phyloP scores from a whole-genome alignment of 35 echinoderm and acorn worm genomes.

The Hemicentrotus pulcherrimus region DNA sequence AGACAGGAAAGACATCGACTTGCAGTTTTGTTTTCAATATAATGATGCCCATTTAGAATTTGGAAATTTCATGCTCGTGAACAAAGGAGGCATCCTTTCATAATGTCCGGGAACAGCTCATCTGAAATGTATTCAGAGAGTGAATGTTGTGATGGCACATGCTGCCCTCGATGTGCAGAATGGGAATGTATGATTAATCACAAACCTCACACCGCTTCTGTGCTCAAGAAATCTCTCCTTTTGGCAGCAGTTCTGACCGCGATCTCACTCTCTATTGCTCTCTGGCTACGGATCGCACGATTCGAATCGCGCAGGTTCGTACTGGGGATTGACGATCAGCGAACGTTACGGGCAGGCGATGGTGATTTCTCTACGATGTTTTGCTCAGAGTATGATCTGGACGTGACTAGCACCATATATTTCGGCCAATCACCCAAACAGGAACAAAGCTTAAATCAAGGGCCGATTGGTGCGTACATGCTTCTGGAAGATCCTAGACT shows the following conservation, averaged over 20 bases:
- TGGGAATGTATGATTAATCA: too few species aligned
- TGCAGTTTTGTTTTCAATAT: too few species aligned
- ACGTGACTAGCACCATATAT: not conserved
- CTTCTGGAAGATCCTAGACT: not conserved
- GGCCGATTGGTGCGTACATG: not conserved
- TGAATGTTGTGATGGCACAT: not conserved
- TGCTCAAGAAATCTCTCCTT: not conserved
- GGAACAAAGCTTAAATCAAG: too few species aligned
- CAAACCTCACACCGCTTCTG: not conserved
- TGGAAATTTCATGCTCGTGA: too few species aligned
- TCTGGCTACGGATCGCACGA: not conserved
- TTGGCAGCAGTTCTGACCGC: not conserved
- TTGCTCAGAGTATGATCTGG: conserved; percentile 1
- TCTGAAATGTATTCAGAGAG: not conserved
- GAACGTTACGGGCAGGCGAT: not conserved
- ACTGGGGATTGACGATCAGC: not conserved
- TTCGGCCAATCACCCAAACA: not conserved
- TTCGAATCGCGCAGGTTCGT: not conserved
- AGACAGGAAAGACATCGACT: too few species aligned
- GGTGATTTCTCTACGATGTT: not conserved
- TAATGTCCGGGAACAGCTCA: too few species aligned
- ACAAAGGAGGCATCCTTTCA: too few species aligned
- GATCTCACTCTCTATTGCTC: not conserved
- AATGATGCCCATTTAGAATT: too few species aligned
- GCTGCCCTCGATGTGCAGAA: too few species aligned